Evolutionary conservation across 2,888 invertebrate species (phyloP), one percentile per base, ranked within the genome.

Genomic region (Scaptomyza polygonia): DNA sequence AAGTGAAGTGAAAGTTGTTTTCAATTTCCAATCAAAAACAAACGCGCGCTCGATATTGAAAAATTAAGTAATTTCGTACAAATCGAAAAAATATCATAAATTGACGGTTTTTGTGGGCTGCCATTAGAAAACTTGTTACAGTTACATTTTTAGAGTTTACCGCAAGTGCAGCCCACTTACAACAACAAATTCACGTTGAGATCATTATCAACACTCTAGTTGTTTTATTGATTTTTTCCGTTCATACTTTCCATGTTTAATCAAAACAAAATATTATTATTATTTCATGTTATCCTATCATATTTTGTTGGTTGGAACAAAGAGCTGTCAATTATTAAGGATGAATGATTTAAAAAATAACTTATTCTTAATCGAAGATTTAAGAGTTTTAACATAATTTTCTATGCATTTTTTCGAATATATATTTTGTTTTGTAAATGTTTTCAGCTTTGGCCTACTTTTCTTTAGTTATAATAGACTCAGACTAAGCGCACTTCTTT

Each of bases 1-100:
- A 71, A 71, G 42, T 79, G 67, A 75, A 83, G 86, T 79, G 81
- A 81, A 81, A 81, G 81, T 83, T 81, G 74, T 52, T 79, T 39
- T 79, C 67, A 75, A 69, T 86, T 76, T 80, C 63, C 68, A 69
- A 68, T 72, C 73, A 56, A 39, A 39, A 39, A 16, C 44, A 62
- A 36, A n/a, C n/a, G n/a, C 16, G 47, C 67, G 54, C 27, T 48
- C 56, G 48, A 62, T 39, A 65, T 75, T 54, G 47, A 75, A 69
- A 72, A 77, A 77, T 86, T 73, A 73, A 79, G 67, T 79, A 74
- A 77, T 86, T 86, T 74, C 40, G 47, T 53, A 40, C 55, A 72
- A 66, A 53, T 56, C 6, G 4, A 53, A 53, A 3, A 7, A 34
- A 21, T 58, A 65, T 67, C 49, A 62, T 67, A 64, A 57, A 61